Evolutionary conservation across 2,113 vertebrate genomes (phyloP), one percentile per base, ranked within the genome.

Genomic region (Planiliza haematocheilus): DNA sequence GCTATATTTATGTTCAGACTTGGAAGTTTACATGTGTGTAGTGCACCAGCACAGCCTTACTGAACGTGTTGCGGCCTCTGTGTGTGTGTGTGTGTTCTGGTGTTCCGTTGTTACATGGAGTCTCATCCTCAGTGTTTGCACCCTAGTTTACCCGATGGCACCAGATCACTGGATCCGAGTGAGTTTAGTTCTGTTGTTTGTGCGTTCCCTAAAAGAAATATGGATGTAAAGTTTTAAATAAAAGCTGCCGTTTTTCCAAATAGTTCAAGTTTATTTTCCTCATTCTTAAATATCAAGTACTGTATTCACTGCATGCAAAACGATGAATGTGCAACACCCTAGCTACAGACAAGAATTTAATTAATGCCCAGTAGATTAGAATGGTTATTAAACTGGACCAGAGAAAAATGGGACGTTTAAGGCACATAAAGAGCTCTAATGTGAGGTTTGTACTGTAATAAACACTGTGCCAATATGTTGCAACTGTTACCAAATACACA

Each of bases 371-470:
- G 10, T 43, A 41, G n/a, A 51, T 62, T 48, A 46, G 12, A 59
- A 56, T 30, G 24, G 24, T 30, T 30, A 30, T 30, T 30, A 30
- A 30, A 30, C 24, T 50, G 36, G 2, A 64, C 12, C 12, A 61
- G 17, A 62, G 50, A 63, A 6, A 64, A 67, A 14, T 42, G 43
- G 50, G n/a, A 72, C 16, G 45, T 61, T 53, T 77, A 91, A 90
- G 90, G 90, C 89, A 93, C 89, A 63, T 39, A 37, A 43, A 65
- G 52, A 79, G 77, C 52, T 83, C 50, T 60, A 72, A 18, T 55
- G 14, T 66, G 17, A 1, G n/a, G 48, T 69, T 79, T 81, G 20
- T 17, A 50, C 10, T 58, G 14, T 56, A 20, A 68, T 37, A 70
- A 69, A 59, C 46, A 63, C 11, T 2, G 67, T 83, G 21, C 24